Evolutionary conservation across 1,140 invertebrate genomes (phyloP).

Genomic region (Ooceraea biroi): DNA sequence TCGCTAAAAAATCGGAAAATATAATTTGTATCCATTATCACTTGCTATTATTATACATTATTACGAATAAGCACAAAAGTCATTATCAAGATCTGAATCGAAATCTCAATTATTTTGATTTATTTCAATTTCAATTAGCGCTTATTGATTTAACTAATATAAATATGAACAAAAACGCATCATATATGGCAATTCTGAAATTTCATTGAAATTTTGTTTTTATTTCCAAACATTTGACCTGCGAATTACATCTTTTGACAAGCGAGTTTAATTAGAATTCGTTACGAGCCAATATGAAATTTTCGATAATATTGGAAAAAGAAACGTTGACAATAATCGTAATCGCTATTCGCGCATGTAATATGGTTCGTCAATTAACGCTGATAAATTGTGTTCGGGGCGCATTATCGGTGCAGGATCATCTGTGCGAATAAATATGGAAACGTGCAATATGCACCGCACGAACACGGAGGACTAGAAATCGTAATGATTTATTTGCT

Average conservation of each 20-base stretch:
- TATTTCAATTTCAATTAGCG: background rate
- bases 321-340: constrained; percentile 18
- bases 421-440: constrained; percentile 50
- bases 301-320: constrained; percentile 23
- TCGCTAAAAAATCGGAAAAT: background rate
- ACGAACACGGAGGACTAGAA: background rate
- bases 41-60: background rate
- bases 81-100: background rate
- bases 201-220: constrained; percentile 4
- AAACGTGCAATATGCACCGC: constrained; percentile 40
- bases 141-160: background rate
- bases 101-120: background rate
- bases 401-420: constrained; percentile 33
- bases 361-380: constrained; percentile 64
- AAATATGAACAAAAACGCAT: constrained; percentile 8
- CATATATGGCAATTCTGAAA: too few relatives aligned
- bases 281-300: constrained; percentile 52
- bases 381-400: constrained; percentile 59
- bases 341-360: constrained; percentile 46
- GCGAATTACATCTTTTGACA: background rate
- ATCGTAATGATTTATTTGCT: constrained; percentile 19
- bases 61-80: background rate
- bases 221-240: constrained; percentile 31
- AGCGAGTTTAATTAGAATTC: constrained; percentile 61
- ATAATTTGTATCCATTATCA: background rate